Conservation (phyloP, 2,888 invertebrate species). For the Herminia tarsipennalis region DNA sequence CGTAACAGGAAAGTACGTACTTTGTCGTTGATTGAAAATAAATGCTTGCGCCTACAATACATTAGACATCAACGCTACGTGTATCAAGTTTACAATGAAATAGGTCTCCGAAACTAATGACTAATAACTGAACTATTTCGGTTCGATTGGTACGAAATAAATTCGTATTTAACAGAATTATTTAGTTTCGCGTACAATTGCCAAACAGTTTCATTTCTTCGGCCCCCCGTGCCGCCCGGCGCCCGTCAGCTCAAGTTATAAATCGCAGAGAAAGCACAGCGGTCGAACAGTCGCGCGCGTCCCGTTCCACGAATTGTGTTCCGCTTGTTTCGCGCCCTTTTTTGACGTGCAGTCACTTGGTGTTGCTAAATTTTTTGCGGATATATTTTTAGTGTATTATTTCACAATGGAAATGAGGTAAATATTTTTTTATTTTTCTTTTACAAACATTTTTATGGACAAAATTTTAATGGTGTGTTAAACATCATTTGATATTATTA, state of each 20-base stretch:
- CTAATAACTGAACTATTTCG: not conserved
- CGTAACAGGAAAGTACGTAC: no score
- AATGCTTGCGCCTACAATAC: not conserved
- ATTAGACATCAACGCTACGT: slow-evolving; percentile 3
- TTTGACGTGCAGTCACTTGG: slow-evolving; percentile 58
- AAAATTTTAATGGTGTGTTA: not conserved
- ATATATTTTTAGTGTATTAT: slow-evolving; percentile 48
- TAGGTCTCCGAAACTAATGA: slow-evolving; percentile 32
- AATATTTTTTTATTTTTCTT: slow-evolving; percentile 42
- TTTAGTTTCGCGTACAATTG: slow-evolving; percentile 71
- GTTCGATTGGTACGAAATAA: slow-evolving; percentile 51
- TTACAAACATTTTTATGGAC: not conserved
- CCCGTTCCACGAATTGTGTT: slow-evolving; percentile 55
- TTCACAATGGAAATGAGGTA: slow-evolving; percentile 71
- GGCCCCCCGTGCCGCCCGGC: slow-evolving; percentile 59
- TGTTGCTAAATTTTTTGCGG: slow-evolving; percentile 60
- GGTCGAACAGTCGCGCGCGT: slow-evolving; percentile 64
- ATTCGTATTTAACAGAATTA: slow-evolving; percentile 59
- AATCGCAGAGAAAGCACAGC: slow-evolving; percentile 79
- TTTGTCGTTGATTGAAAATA: no score
- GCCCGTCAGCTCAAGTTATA: slow-evolving; percentile 69
- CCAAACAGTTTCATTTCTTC: slow-evolving; percentile 75
- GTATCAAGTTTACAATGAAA: slow-evolving; percentile 40
- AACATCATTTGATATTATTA: not conserved
- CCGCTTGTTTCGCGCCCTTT: slow-evolving; percentile 64